These are phyloP conservation scores for Diachasmimorpha longicaudata DNA, from an alignment of 1,140 invertebrate species.

Conservation along the genomic window DNA sequence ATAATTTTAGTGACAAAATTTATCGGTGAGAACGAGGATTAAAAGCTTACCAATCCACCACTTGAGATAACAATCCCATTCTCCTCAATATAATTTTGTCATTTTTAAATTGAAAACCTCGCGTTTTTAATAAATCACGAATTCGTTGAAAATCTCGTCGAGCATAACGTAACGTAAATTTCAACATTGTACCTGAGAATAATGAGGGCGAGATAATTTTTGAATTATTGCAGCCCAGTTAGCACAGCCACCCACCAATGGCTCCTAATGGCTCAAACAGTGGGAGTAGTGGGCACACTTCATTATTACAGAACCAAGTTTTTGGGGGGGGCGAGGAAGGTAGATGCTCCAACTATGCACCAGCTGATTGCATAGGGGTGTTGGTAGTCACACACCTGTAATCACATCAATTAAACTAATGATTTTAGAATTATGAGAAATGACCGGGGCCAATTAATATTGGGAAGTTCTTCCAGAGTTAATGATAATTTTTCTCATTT, in stretches of 20 bases:
- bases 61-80: neutral
- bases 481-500: slow-evolving; percentile 47
- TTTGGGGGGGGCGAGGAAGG: neutral
- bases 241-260: neutral
- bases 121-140: neutral
- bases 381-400: neutral
- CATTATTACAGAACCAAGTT: slow-evolving; percentile 29
- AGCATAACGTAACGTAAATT: slow-evolving; percentile 1
- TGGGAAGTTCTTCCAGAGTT: too few species aligned
- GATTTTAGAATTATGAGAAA: neutral
- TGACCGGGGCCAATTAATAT: neutral
- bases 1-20: too few species aligned
- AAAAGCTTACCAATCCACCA: neutral
- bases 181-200: slow-evolving; percentile 15
- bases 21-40: neutral
- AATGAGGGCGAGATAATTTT: slow-evolving; percentile 34
- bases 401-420: slow-evolving; percentile 6
- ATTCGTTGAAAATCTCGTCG: neutral
- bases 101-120: neutral
- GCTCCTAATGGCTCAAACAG: slow-evolving; percentile 24
- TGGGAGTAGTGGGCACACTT: neutral
- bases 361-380: slow-evolving; percentile 7
- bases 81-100: neutral
- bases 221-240: slow-evolving; percentile 25
- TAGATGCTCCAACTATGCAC: neutral